Percentiles rank a stretch among this genome's conserved stretches.
These are phyloP conservation scores for Oedothorax gibbosus DNA, from an alignment of 1,140 invertebrate genomes.

Conservation along the genomic window DNA sequence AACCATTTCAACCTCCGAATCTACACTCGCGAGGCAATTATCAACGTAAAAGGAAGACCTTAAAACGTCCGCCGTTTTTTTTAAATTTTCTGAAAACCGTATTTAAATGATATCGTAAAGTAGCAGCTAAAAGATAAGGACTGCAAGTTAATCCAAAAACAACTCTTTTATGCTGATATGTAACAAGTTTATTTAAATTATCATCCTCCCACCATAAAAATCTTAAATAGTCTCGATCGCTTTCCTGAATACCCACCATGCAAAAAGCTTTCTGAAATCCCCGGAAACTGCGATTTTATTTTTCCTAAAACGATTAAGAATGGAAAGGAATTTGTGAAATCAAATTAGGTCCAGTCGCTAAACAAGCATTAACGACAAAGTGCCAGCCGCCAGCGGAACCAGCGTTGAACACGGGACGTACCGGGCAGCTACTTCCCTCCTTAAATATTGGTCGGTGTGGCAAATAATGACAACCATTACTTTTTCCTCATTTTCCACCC, in stretches of 20 bases:
- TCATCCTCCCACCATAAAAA: conserved; percentile 14
- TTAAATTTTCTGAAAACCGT: conserved; percentile 25
- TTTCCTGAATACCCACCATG: neutral
- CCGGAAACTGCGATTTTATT: neutral
- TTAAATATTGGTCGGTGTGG: conserved; percentile 25
- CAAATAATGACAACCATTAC: conserved; percentile 1
- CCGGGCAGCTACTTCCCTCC: conserved; percentile 13
- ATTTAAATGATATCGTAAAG: conserved; percentile 18
- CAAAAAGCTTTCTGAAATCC: conserved; percentile 34
- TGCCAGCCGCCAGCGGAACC: neutral
- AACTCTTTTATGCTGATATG: conserved; percentile 22
- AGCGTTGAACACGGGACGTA: conserved; percentile 33
- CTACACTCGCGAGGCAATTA: conserved; percentile 35
- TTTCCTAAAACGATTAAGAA: conserved; percentile 23
- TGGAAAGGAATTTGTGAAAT: conserved; percentile 27
- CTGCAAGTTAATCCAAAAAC: conserved; percentile 32
- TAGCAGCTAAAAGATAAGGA: conserved; percentile 27
- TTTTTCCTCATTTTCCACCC: neutral
- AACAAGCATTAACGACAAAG: conserved; percentile 22
- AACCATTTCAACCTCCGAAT: conserved; percentile 1
- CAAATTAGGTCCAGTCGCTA: conserved; percentile 32
- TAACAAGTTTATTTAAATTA: conserved; percentile 3
- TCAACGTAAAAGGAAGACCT: conserved; percentile 32
- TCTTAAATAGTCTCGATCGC: conserved; percentile 35
- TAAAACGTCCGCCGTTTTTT: conserved; percentile 1